Base-by-base conservation (phyloP, 2,113 vertebrate genomes). In the Orycteropus afer region DNA sequence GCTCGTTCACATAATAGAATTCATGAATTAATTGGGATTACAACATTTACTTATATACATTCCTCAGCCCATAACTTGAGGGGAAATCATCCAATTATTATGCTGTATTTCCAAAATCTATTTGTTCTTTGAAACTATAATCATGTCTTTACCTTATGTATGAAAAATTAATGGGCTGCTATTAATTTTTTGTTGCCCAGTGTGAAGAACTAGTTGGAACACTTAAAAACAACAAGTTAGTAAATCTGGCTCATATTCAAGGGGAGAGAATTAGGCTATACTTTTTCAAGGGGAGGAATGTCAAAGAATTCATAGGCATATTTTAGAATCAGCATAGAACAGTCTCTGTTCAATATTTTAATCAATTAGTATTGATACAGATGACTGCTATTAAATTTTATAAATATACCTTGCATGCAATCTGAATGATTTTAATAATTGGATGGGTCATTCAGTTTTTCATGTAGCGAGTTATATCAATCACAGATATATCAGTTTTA, bases 131-230 rank as follows among this genome's bases (percentile, higher is more conserved):
- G 78, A 88, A 90, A 63, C 51, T 40, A 80, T 18, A 78, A 57
- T 59, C n/a, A 57, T 29, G 49, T 1, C 34, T 81, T 93, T 76
- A 57, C 8, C 42, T 92, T 88, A 29, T 20, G 45, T 59, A 67
- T 71, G 22, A 93, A 97, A 91, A 91, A 80, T 71, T 57, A 79
- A 84, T 89, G 61, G 89, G 15, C 34, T 65, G 23, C 61, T 49
- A 73, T 94, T 94, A 88, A 71, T 89, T 47, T 91, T 91, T 88
- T 57, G 40, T 73, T 73, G n/a, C 27, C 34, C 91, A 61, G 42
- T 73, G 63, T 90, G 76, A 67, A 92, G n/a, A 74, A 23, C 1
- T 34, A 57, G 45, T 86, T 29, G 37, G 32, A 73, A 53, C 14
- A 23, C 55, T 93, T 15, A 53, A 55, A 55, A 17, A 55, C 14